Percentiles rank a stretch among this genome's conserved stretches.
phyloP scores from a whole-genome alignment of 2,797 vertebrate genomes.

The Rhynchonycteris naso region DNA sequence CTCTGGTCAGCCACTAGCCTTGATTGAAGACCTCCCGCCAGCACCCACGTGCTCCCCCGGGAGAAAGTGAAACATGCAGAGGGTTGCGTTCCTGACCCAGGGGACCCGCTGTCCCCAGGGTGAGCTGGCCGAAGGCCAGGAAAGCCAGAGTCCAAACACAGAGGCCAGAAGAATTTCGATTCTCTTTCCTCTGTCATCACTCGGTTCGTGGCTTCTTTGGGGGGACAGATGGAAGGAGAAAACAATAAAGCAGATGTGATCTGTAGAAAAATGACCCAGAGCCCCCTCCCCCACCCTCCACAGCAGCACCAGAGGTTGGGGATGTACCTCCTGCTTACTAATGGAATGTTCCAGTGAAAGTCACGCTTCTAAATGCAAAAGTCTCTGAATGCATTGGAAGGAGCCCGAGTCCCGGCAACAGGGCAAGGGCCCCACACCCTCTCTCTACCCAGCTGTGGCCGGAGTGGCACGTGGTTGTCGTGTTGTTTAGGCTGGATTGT shows the following conservation, averaged over 20 bases:
- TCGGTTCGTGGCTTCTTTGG: not conserved
- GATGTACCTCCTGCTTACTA: not conserved
- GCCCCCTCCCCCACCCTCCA: accelerated
- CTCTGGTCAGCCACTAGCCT: not conserved
- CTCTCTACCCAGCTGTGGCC: accelerated
- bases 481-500: accelerated
- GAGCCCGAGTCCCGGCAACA: too few relatives aligned
- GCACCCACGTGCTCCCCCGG: not conserved
- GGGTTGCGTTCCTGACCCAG: not conserved
- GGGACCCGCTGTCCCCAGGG: accelerated
- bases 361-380: not conserved
- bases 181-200: not conserved
- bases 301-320: not conserved
- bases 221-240: not conserved
- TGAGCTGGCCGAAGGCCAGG: not conserved
- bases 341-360: not conserved
- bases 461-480: accelerated
- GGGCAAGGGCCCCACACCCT: too few relatives aligned
- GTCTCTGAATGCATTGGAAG: not conserved
- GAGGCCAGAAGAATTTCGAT: not conserved
- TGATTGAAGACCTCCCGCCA: accelerated
- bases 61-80: not conserved
- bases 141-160: not conserved
- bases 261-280: not conserved
- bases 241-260: not conserved